These are phyloP conservation scores for Hylaeus volcanicus DNA, from an alignment of 1,140 invertebrate species.

Conservation along the genomic window DNA sequence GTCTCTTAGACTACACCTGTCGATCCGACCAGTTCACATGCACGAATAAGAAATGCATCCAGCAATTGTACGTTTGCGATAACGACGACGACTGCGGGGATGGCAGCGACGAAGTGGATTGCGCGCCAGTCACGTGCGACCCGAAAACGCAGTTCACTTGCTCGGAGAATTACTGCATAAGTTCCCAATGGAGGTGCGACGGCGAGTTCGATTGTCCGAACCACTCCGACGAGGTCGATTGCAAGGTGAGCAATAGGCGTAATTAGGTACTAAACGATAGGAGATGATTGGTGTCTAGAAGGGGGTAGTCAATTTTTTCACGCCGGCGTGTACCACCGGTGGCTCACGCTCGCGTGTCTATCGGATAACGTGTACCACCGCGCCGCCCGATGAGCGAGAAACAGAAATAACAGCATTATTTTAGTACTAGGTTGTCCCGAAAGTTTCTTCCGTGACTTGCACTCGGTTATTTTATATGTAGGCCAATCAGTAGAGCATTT, in stretches of 20 bases:
- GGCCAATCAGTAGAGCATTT: too few relatives aligned
- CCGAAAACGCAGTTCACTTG: slow-evolving; percentile 87
- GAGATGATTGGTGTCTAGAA: too few relatives aligned
- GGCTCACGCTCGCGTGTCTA: too few relatives aligned
- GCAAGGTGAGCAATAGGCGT: slow-evolving; percentile 58
- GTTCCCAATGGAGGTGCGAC: slow-evolving; percentile 90
- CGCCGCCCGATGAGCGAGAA: too few relatives aligned
- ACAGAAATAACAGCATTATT: too few relatives aligned
- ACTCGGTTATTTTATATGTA: too few relatives aligned
- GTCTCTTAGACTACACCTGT: slow-evolving; percentile 88
- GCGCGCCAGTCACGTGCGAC: slow-evolving; percentile 85
- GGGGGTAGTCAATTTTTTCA: too few relatives aligned
- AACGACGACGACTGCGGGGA: slow-evolving; percentile 93
- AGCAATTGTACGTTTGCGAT: slow-evolving; percentile 93
- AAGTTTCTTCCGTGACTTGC: too few relatives aligned
- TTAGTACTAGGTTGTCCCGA: too few relatives aligned
- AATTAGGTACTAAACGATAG: too few relatives aligned
- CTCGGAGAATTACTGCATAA: slow-evolving; percentile 84
- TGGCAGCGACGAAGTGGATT: slow-evolving; percentile 89
- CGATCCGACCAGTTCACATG: slow-evolving; percentile 94
- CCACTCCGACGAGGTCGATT: slow-evolving; percentile 89
- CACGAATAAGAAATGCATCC: slow-evolving; percentile 93
- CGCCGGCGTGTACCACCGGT: too few relatives aligned
- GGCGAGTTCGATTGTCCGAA: slow-evolving; percentile 92
- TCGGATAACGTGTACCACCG: too few relatives aligned